Evolutionary conservation across 1,140 invertebrate genomes (phyloP).

Genomic region (Zaprionus kolodkinae): DNA sequence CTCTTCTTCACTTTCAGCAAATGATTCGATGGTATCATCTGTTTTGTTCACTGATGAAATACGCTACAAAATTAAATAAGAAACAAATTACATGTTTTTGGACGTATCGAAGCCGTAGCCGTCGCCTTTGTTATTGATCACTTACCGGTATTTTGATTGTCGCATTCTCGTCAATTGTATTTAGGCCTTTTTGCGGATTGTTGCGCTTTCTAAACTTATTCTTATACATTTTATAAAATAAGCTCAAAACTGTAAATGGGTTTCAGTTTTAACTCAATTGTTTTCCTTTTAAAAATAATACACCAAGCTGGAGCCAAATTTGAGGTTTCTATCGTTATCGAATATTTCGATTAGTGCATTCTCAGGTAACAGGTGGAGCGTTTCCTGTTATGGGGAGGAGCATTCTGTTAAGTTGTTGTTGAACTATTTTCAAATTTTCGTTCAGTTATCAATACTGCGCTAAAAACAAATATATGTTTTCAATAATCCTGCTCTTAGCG

Average conservation of each 20-base stretch:
- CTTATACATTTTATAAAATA: constrained; percentile 48
- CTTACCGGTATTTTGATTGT: constrained; percentile 72
- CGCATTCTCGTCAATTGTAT: constrained; percentile 73
- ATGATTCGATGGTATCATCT: constrained; percentile 41
- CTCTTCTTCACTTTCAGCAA: constrained; percentile 69
- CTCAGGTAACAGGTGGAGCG: too few relatives aligned
- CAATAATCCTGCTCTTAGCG: too few relatives aligned
- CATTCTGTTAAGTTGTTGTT: too few relatives aligned
- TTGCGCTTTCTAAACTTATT: constrained; percentile 49
- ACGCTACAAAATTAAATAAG: constrained; percentile 38
- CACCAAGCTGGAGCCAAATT: neutral
- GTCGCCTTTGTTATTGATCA: neutral
- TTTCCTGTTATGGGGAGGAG: too few relatives aligned
- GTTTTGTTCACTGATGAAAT: constrained; percentile 14
- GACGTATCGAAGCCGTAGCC: too few relatives aligned
- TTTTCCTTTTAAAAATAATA: constrained; percentile 33
- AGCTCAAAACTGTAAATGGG: neutral
- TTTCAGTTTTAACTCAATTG: neutral
- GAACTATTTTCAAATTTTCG: too few relatives aligned
- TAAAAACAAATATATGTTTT: too few relatives aligned
- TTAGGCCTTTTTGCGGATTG: constrained; percentile 45
- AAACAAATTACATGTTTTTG: neutral
- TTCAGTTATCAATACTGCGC: too few relatives aligned
- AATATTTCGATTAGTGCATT: too few relatives aligned
- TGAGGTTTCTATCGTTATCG: too few relatives aligned